Base-by-base conservation (phyloP, 2,113 vertebrate genomes). In the Neolamprologus tretocephalus region DNA sequence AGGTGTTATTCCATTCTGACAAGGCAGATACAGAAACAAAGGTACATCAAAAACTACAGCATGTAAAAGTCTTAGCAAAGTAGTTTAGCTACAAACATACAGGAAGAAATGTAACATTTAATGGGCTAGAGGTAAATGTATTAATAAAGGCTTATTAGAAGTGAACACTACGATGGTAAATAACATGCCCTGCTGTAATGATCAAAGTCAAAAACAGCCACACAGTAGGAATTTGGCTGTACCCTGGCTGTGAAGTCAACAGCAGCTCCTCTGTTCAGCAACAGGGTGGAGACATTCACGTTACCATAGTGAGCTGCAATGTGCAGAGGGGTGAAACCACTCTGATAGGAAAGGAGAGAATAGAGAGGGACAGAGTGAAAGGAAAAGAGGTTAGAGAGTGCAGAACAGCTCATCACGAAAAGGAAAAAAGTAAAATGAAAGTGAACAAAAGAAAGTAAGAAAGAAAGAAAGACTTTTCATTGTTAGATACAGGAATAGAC, bases 221-320 rank as follows among this genome's bases (percentile, higher is more conserved):
- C 42, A 79, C 19, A 45, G 82, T 87, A 82, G 71, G 84, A 90
- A 66, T 54, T 28, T 31, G 80, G 40, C 57, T 31, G 84, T 94
- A 99, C 99, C 97, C 99, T 97, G 88, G 98, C 99, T 94, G 98
- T 99, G 96, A 98, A 99, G 96, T 99, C 98, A 35, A 99, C 98
- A 95, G 98, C 98, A 80, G 98, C 98, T 84, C 99, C 98, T 8
- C 98, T 97, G 96, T 99, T 99, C 96, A 99, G 96, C 91, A 99
- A 95, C 94, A 99, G 97, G 91, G 98, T 99, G 96, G 99, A 98
- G 97, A 99, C 99, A 3, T 99, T 99, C 86, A 99, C 98, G 0
- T 99, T 99, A 81, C 99, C 99, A 2, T 99, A 99, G 94, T 97
- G 96, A 92, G 96, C 96, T 5, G 96, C 98, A 37, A 99, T 99